Evolutionary conservation across 2,797 vertebrate genomes (phyloP).

Genomic region (Myripristis jacobus): DNA sequence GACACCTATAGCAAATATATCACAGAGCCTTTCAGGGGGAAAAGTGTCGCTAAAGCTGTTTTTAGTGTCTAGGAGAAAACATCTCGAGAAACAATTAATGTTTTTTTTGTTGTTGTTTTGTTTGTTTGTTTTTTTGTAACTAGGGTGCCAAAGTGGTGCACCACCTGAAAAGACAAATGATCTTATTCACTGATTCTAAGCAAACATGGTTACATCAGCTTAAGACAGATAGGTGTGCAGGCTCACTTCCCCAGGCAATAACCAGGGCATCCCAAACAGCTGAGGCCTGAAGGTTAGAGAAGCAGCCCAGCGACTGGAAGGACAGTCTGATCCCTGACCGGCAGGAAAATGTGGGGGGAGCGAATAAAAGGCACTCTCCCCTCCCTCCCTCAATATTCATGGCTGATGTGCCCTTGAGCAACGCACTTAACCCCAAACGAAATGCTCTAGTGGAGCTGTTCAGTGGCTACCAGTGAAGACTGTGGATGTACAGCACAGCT

Average conservation of each 20-base stretch:
- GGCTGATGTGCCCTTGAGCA: no score
- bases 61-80: neutral
- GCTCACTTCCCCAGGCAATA: neutral
- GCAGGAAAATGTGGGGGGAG: no score
- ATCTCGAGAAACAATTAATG: neutral
- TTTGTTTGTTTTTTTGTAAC: neutral
- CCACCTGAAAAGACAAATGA: neutral
- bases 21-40: constrained; percentile 1
- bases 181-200: neutral
- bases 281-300: no score
- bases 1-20: constrained; percentile 5
- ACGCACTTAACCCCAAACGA: no score
- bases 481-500: no score
- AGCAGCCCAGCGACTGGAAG: no score
- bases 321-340: no score
- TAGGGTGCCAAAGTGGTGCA: neutral
- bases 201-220: neutral
- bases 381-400: no score
- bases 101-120: no score
- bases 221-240: neutral
- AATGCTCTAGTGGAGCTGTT: no score
- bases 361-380: no score
- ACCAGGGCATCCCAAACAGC: neutral
- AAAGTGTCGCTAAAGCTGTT: neutral
- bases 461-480: no score